Evolutionary conservation across 2,888 invertebrate species (phyloP), one percentile per base, ranked within the genome.

Genomic region (Drosophila suboccidentalis): DNA sequence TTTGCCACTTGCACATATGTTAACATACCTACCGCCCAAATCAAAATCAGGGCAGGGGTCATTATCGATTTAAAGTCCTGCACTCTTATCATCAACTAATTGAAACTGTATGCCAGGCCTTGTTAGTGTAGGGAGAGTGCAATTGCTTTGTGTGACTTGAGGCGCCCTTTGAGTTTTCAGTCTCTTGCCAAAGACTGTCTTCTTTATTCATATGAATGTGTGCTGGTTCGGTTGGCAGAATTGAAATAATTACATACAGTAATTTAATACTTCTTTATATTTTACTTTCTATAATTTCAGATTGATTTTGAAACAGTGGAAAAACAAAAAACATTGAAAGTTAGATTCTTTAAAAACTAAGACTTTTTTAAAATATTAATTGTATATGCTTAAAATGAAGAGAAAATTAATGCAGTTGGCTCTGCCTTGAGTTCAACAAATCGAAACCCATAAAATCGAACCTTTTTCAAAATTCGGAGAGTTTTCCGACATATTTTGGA

Each of bases 31-130:
- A 26, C 26, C 26, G 6, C 6, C 6, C 29, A 29, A 29, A 29
- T 29, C 26, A 26, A 26, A 26, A 29, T 29, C 29, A 29, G 29
- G 29, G 29, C 29, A 29, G 29, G 29, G 29, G 49, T 64, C 64
- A 64, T 64, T 64, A 64, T 64, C 64, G 58, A 64, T 64, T 58
- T 64, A 58, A 58, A 58, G 34, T 34, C 26, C 41, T 36, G 50
- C 49, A 50, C 41, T 64, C 50, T 39, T 64, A 58, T 50, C 50
- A 58, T 64, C 49, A 50, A 64, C 64, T 64, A 64, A 64, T 64
- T 64, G 64, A 64, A 64, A 58, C 57, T 32, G 63, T 41, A 47
- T 47, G 38, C 19, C 17, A 51, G 17, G 10, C 51, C 44, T 44
- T 34, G 34, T 22, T 54, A 32, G 32, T 19, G 54, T 2, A 29